Conservation (phyloP, 2,797 vertebrate species). For the Benthosema pterotum region DNA sequence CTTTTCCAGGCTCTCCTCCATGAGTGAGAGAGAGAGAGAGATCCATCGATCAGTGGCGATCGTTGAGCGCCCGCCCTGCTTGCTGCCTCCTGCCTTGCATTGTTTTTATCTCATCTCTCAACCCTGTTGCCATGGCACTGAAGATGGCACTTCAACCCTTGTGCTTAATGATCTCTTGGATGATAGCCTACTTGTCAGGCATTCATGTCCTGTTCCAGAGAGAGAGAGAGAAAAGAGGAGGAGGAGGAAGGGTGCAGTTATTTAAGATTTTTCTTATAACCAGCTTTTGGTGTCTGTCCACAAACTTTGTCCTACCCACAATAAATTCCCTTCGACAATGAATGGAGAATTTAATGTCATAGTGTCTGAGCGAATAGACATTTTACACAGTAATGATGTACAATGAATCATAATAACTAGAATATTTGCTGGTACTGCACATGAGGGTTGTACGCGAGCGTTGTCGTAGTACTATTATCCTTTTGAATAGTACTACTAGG, state of each 20-base stretch:
- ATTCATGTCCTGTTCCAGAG: conserved; percentile 77
- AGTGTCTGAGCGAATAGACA: no score
- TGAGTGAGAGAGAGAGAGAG: conserved; percentile 42
- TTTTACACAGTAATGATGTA: no score
- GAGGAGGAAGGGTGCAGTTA: conserved; percentile 36
- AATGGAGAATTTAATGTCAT: no score
- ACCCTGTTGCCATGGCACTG: conserved; percentile 87
- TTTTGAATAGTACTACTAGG: no score
- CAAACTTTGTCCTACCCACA: no score
- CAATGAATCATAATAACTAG: no score
- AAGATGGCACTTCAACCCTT: conserved; percentile 86
- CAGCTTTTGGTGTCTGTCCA: no score
- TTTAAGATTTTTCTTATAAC: conserved; percentile 52
- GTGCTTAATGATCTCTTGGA: conserved; percentile 88
- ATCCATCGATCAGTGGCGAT: conserved; percentile 82
- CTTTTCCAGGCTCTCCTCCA: conserved; percentile 46
- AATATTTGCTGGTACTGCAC: conserved; percentile 60
- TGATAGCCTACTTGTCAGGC: conserved; percentile 85
- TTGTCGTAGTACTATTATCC: no score
- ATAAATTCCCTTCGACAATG: no score
- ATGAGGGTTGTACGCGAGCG: conserved; percentile 45
- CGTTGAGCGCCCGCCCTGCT: conserved; percentile 68
- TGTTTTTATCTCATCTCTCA: conserved; percentile 86
- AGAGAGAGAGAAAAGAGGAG: conserved; percentile 53
- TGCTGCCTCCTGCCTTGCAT: conserved; percentile 80